A percentile compares a stretch with the other conserved stretches of the same genome.
Evolutionary conservation across 2,797 vertebrate species (phyloP).

Genomic region (Pelochelys cantorii): DNA sequence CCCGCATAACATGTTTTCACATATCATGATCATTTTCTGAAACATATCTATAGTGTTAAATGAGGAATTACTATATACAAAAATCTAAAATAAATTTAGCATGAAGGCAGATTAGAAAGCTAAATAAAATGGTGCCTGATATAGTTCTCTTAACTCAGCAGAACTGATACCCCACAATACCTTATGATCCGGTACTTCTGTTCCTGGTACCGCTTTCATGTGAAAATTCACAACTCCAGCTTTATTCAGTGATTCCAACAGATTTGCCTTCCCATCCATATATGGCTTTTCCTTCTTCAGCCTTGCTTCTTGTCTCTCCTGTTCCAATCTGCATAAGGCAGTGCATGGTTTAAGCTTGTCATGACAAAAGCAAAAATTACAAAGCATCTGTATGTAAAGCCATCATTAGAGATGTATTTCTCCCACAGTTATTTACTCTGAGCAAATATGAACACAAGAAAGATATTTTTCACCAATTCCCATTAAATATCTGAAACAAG

Average conservation of each 20-base stretch:
- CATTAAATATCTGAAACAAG: neutral
- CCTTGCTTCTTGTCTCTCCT: constrained; percentile 85
- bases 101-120: neutral
- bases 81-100: neutral
- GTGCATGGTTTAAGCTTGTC: neutral
- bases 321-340: constrained; percentile 82
- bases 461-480: neutral
- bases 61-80: too few relatives aligned
- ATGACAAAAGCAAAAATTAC: neutral
- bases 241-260: constrained; percentile 83
- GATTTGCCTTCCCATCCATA: constrained; percentile 46
- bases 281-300: constrained; percentile 65
- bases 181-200: constrained; percentile 93
- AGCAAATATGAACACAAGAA: neutral
- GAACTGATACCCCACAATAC: constrained; percentile 68
- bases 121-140: rapidly evolving
- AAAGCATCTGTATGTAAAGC: rapidly evolving
- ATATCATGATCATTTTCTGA: too few relatives aligned
- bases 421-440: neutral
- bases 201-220: constrained; percentile 96
- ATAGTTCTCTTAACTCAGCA: neutral
- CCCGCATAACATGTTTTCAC: too few relatives aligned
- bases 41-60: too few relatives aligned
- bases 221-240: constrained; percentile 88
- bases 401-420: neutral